A percentile compares a stretch with the other conserved stretches of the same genome.
These are phyloP conservation scores for Donacobius atricapilla DNA, from an alignment of 2,113 vertebrate genomes.

Conservation along the genomic window DNA sequence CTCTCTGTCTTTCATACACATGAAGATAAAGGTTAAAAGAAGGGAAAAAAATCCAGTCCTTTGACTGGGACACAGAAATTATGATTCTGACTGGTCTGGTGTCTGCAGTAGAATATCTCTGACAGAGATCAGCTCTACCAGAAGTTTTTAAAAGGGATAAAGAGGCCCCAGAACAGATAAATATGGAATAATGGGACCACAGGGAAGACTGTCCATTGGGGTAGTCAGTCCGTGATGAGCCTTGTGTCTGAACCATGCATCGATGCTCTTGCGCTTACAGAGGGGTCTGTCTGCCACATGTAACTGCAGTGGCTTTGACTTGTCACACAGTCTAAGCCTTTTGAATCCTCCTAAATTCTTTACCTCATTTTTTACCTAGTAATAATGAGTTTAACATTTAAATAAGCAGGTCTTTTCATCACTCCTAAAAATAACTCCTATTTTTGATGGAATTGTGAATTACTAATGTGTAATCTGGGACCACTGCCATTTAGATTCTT, in stretches of 20 bases:
- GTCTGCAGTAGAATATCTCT: not conserved
- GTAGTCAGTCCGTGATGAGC: not conserved
- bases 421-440: not conserved
- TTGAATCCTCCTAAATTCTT: not conserved
- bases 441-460: constrained; percentile 11
- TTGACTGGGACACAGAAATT: not conserved
- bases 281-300: not conserved
- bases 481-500: not conserved
- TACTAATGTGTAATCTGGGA: not conserved
- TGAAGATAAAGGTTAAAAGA: not conserved
- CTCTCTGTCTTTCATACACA: not conserved
- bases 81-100: not conserved
- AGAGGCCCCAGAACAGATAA: not conserved
- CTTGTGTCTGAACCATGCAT: not conserved
- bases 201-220: not conserved
- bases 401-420: not conserved
- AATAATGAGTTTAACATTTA: not conserved
- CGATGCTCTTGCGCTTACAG: accelerated
- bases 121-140: not conserved
- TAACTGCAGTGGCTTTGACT: not conserved
- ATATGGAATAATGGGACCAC: not conserved
- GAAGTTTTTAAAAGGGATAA: not conserved
- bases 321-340: not conserved
- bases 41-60: not conserved
- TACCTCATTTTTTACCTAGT: not conserved